These are phyloP conservation scores for Aromia moschata DNA, from an alignment of 2,888 invertebrate genomes.

Conservation along the genomic window DNA sequence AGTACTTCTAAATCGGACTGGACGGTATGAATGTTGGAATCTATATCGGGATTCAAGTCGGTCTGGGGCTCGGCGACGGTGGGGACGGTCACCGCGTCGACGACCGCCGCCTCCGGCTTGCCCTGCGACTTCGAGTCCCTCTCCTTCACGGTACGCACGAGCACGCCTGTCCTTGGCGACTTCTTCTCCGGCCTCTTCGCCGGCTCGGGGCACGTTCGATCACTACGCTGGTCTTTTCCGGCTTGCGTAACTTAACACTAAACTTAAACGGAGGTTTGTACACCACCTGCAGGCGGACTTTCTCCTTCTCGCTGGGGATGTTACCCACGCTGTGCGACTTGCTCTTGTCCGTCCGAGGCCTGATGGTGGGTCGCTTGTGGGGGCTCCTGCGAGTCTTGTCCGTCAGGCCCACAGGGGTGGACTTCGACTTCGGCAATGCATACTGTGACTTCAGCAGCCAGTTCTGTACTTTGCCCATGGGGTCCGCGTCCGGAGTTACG, in stretches of 20 bases:
- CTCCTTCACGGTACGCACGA: constrained; percentile 59
- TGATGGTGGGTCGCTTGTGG: constrained; percentile 60
- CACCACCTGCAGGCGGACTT: constrained; percentile 83
- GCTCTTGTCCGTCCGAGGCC: constrained; percentile 67
- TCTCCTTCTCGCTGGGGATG: constrained; percentile 69
- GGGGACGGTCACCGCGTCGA: constrained; percentile 24
- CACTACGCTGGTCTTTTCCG: constrained; percentile 73
- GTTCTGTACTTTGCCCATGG: constrained; percentile 83
- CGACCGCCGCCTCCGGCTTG: constrained; percentile 3
- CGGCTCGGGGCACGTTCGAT: constrained; percentile 66
- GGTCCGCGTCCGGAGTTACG: constrained; percentile 63
- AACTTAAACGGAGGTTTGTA: constrained; percentile 90
- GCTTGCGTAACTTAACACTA: constrained; percentile 80
- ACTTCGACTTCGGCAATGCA: constrained; percentile 82
- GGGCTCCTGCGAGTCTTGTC: constrained; percentile 67
- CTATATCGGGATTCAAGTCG: constrained; percentile 57
- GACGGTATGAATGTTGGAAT: constrained; percentile 70
- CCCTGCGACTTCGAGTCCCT: constrained; percentile 16
- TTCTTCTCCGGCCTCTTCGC: constrained; percentile 46
- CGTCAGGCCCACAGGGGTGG: constrained; percentile 79
- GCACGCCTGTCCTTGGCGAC: constrained; percentile 62
- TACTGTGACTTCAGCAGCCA: constrained; percentile 82
- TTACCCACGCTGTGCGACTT: constrained; percentile 75
- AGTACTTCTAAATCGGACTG: constrained; percentile 71
- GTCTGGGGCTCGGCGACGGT: constrained; percentile 43